Conservation (phyloP, 1,140 invertebrate genomes). For the Drosophila nikananu region DNA sequence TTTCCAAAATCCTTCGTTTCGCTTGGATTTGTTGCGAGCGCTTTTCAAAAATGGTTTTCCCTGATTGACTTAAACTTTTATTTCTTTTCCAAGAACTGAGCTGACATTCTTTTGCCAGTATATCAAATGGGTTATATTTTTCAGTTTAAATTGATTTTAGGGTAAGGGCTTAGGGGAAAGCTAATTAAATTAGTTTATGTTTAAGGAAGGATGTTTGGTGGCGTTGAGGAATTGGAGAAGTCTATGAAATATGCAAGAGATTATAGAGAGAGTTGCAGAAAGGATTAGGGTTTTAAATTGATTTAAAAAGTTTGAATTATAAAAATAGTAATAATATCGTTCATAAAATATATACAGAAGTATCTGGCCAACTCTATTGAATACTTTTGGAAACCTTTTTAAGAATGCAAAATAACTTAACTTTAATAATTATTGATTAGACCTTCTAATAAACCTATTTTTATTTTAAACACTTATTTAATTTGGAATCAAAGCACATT, state of each 20-base stretch:
- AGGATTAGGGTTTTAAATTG: too few relatives aligned
- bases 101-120: conserved; percentile 20
- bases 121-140: conserved; percentile 11
- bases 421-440: too few relatives aligned
- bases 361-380: too few relatives aligned
- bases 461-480: too few relatives aligned
- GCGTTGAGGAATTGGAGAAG: background rate
- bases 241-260: background rate
- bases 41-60: conserved; percentile 70
- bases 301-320: too few relatives aligned
- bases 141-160: conserved; percentile 18
- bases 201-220: background rate
- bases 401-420: background rate
- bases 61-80: conserved; percentile 75
- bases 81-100: conserved; percentile 14
- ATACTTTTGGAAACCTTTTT: too few relatives aligned
- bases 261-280: background rate
- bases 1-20: conserved; percentile 56
- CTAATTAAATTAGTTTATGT: conserved; percentile 9
- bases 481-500: background rate
- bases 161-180: background rate
- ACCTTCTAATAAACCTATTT: background rate
- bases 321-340: too few relatives aligned
- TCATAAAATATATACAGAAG: too few relatives aligned
- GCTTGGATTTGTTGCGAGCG: conserved; percentile 52